phyloP scores from a whole-genome alignment of 2,113 vertebrate species.

The Nematolebias whitei region DNA sequence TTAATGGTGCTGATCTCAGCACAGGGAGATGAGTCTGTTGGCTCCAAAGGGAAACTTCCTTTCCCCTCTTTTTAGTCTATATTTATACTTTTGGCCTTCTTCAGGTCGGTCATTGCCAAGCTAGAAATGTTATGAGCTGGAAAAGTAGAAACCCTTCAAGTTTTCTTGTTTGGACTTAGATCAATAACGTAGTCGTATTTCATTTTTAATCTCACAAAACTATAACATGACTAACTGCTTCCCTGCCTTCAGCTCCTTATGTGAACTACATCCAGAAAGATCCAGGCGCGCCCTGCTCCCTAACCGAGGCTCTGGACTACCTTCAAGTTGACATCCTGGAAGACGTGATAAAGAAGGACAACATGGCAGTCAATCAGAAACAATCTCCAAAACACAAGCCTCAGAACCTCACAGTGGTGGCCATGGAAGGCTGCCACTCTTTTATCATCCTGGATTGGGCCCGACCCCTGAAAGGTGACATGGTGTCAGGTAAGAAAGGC shows the following conservation, averaged over 20 bases:
- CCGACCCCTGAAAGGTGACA: conserved; percentile 86
- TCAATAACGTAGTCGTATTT: background rate
- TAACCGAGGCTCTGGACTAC: conserved; percentile 95
- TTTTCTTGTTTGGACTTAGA: background rate
- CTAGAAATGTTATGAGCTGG: conserved; percentile 1
- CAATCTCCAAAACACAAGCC: conserved; percentile 85
- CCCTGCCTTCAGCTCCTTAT: conserved; percentile 85
- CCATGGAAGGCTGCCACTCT: conserved; percentile 97
- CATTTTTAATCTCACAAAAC: background rate
- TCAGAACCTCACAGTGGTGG: conserved; percentile 93
- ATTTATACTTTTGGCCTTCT: conserved; percentile 51
- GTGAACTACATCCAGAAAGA: conserved; percentile 96
- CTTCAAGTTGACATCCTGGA: conserved; percentile 93
- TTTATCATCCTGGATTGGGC: conserved; percentile 98
- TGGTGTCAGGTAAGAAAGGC: conserved; percentile 88
- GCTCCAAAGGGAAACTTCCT: conserved; percentile 57
- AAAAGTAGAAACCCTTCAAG: background rate
- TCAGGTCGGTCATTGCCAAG: conserved; percentile 3
- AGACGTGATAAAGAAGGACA: conserved; percentile 87
- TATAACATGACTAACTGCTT: background rate
- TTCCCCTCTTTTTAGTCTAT: conserved; percentile 61
- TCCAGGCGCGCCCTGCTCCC: conserved; percentile 88
- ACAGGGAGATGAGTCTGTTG: conserved; percentile 29
- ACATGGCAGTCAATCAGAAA: conserved; percentile 60
- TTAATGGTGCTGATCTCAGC: conserved; percentile 51